Evolutionary conservation across 2,888 invertebrate species (phyloP).

Genomic region (Nemotelus pantherinus): DNA sequence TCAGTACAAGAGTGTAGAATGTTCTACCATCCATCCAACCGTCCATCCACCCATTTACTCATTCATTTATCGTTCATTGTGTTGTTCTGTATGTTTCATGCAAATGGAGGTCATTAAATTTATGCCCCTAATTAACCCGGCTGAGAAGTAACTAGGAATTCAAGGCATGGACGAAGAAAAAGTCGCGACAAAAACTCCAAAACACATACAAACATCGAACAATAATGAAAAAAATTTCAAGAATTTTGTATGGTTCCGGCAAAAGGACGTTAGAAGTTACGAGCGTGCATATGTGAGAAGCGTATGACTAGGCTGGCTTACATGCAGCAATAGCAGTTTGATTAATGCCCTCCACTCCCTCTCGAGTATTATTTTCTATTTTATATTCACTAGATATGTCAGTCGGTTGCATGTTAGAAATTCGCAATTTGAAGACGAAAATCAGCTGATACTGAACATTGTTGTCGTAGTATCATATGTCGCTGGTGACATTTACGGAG

Average conservation of each 20-base stretch:
- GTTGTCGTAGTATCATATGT: not conserved
- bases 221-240: slow-evolving; percentile 12
- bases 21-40: slow-evolving; percentile 26
- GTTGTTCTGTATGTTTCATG: slow-evolving; percentile 36
- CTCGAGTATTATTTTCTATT: not conserved
- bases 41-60: not conserved
- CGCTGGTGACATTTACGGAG: not conserved
- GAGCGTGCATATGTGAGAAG: not conserved
- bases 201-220: not conserved
- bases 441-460: not conserved
- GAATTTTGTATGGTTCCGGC: slow-evolving; percentile 11
- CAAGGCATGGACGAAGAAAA: slow-evolving; percentile 22
- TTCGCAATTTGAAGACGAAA: no score
- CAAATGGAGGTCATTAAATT: slow-evolving; percentile 44
- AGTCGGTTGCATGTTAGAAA: not conserved
- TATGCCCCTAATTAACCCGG: slow-evolving; percentile 42
- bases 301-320: not conserved
- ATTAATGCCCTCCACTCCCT: slow-evolving; percentile 24
- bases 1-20: slow-evolving; percentile 39
- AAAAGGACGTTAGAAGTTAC: not conserved
- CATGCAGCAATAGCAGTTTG: slow-evolving; percentile 11
- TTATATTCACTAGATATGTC: not conserved
- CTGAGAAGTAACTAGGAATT: slow-evolving; percentile 31
- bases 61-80: slow-evolving; percentile 2
- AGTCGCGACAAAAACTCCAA: not conserved